Evolutionary conservation across 2,888 invertebrate genomes (phyloP).

Genomic region (Cyrtodaria siliqua): DNA sequence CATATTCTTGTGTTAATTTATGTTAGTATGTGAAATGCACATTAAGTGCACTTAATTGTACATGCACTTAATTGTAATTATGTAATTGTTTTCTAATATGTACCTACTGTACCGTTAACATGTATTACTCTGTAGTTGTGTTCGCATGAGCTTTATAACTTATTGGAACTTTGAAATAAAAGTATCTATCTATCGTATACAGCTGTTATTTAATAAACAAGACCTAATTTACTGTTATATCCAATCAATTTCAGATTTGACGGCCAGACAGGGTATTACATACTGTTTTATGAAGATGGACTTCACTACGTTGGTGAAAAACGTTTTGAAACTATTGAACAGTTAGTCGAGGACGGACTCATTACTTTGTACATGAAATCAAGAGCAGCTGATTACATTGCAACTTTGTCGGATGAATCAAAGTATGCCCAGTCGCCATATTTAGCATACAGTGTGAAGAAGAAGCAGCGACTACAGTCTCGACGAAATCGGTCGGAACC

Average conservation of each 20-base stretch:
- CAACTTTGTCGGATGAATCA: slow-evolving; percentile 92
- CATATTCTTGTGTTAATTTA: no score
- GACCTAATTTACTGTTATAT: no score
- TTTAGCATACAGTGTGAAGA: slow-evolving; percentile 83
- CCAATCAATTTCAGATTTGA: slow-evolving; percentile 58
- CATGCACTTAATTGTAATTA: no score
- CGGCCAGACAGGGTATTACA: slow-evolving; percentile 87
- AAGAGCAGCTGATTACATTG: slow-evolving; percentile 92
- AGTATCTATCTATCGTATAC: no score
- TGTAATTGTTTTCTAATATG: no score
- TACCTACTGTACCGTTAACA: no score
- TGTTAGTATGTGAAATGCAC: no score
- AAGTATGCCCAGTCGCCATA: slow-evolving; percentile 96
- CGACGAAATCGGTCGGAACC: slow-evolving; percentile 41
- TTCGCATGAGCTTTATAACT: no score
- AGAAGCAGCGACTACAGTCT: slow-evolving; percentile 72
- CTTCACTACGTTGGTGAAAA: slow-evolving; percentile 93
- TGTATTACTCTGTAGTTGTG: no score
- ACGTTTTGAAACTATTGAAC: slow-evolving; percentile 93
- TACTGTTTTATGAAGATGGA: slow-evolving; percentile 87
- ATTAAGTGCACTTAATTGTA: no score
- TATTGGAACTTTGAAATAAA: no score
- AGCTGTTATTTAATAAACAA: no score
- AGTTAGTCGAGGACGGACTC: slow-evolving; percentile 96
- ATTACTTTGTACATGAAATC: slow-evolving; percentile 95